These are phyloP conservation scores for Actinostola sp. DNA, from an alignment of 92 coral and sea anemone genomes.

Conservation along the genomic window DNA sequence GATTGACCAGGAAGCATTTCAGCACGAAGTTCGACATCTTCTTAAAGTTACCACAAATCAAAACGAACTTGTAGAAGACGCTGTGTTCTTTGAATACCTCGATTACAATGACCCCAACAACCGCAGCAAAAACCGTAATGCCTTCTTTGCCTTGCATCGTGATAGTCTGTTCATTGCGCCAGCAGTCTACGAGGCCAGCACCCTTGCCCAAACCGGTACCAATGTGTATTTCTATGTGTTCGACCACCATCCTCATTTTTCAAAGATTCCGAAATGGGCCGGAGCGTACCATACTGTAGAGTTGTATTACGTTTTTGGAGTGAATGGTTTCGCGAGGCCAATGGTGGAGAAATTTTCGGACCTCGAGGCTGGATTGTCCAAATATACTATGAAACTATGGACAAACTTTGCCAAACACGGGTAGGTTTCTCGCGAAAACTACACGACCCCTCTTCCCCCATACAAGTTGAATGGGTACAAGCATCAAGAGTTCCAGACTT, in stretches of 20 bases:
- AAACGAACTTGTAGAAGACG: slow-evolving; percentile 43
- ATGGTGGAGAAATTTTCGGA: too few species aligned
- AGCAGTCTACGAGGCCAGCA: slow-evolving; percentile 42
- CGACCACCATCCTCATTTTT: slow-evolving; percentile 28
- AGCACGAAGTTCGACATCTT: neutral
- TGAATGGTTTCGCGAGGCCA: too few species aligned
- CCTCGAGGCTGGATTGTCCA: slow-evolving; percentile 13
- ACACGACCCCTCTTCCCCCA: too few species aligned
- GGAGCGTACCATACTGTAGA: neutral
- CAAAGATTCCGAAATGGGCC: neutral
- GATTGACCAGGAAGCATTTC: slow-evolving; percentile 16
- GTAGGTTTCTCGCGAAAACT: too few species aligned
- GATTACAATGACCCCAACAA: slow-evolving; percentile 46
- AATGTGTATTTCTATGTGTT: slow-evolving; percentile 35
- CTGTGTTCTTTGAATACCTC: slow-evolving; percentile 37
- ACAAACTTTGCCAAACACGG: slow-evolving; percentile 22
- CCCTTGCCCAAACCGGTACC: slow-evolving; percentile 19
- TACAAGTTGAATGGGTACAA: too few species aligned
- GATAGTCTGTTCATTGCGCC: slow-evolving; percentile 56
- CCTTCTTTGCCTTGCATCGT: slow-evolving; percentile 15
- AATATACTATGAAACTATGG: slow-evolving; percentile 5
- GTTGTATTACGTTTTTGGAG: neutral
- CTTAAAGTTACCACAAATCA: neutral
- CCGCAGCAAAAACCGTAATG: slow-evolving; percentile 29
- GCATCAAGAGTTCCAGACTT: too few species aligned